Percentiles rank a stretch among this genome's conserved stretches.
These are phyloP conservation scores for Drosophila fungiperda DNA, from an alignment of 2,888 invertebrate species.

Conservation along the genomic window DNA sequence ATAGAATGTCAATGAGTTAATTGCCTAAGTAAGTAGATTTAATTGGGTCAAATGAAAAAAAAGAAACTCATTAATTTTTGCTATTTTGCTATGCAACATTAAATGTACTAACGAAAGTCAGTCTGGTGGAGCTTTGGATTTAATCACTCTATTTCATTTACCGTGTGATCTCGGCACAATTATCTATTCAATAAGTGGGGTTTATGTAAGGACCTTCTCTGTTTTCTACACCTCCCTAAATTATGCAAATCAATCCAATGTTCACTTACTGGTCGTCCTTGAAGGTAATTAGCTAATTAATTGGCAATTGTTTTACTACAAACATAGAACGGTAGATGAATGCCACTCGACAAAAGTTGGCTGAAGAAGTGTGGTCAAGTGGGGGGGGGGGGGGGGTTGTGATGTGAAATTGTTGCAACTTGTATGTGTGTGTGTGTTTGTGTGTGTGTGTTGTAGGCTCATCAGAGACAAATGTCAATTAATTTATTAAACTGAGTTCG, in stretches of 20 bases:
- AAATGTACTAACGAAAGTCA: slow-evolving; percentile 1
- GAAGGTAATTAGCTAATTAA: slow-evolving; percentile 76
- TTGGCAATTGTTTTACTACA: slow-evolving; percentile 49
- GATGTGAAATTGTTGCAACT: slow-evolving; percentile 1
- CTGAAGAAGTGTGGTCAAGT: neutral
- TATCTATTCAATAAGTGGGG: slow-evolving; percentile 28
- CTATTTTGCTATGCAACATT: neutral
- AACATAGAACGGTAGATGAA: neutral
- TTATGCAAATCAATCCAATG: slow-evolving; percentile 65
- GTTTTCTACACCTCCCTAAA: slow-evolving; percentile 1
- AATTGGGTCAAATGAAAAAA: slow-evolving; percentile 9
- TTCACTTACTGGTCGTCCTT: slow-evolving; percentile 37
- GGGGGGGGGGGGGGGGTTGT: too few species aligned
- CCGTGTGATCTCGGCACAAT: neutral
- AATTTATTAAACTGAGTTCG: slow-evolving; percentile 68
- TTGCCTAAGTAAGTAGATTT: slow-evolving; percentile 17
- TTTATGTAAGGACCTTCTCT: neutral
- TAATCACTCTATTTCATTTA: slow-evolving; percentile 4
- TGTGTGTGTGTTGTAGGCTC: neutral
- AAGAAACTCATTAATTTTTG: neutral
- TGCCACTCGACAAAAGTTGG: slow-evolving; percentile 13
- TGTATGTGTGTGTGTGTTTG: neutral
- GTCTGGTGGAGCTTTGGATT: neutral
- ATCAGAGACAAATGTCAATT: slow-evolving; percentile 51
- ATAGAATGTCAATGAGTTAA: slow-evolving; percentile 10